Base-by-base conservation (phyloP, 1,140 invertebrate species). In the Aradophagus sp. region DNA sequence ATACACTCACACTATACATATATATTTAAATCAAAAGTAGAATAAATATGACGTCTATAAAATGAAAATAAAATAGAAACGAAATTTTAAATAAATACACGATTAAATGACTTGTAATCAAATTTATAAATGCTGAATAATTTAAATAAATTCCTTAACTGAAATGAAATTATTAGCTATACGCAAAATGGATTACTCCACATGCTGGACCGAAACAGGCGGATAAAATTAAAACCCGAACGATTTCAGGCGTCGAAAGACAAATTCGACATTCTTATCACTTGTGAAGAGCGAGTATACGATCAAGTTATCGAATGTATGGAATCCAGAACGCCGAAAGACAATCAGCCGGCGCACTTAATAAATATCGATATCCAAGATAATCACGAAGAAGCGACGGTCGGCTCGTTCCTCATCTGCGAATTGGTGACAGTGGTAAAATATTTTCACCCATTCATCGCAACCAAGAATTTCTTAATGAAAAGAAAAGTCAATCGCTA, bases 321-420 rank as follows among this genome's bases (percentile, higher is more conserved):
- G 89, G 91, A 92, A 69, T 89, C 87, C 12, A 88, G 88, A 78
- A 87, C 88, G 27, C 92, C 92, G 1, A 87, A 90, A 45, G 89
- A 91, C 56, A 95, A 93, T 84, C 91, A 93, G 45, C 93, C 95
- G 5, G 96, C 96, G 1, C 98, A 99, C 87, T 90, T 99, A 8
- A 94, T 99, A 16, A 99, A 99, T 84, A 93, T 99, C 73, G 97
- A 99, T 80, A 98, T 99, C 80, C 96, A 97, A 84, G 98, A 99
- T 87, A 99, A 99, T 86, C 97, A 99, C 62, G 98, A 99, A 87
- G 98, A 99, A 84, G 98, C 98, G 0, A 97, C 97, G n/a, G 93
- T 99, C 78, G 98, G 98, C 61, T 98, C 98, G n/a, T 98, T 99
- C 87, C 87, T 99, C 58, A 97, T 99, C 62, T 95, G 93, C 84